A percentile compares a stretch with the other conserved stretches of the same genome.
These are phyloP conservation scores for Porites lutea DNA, from an alignment of 64 coral and sea anemone species.

Conservation along the genomic window DNA sequence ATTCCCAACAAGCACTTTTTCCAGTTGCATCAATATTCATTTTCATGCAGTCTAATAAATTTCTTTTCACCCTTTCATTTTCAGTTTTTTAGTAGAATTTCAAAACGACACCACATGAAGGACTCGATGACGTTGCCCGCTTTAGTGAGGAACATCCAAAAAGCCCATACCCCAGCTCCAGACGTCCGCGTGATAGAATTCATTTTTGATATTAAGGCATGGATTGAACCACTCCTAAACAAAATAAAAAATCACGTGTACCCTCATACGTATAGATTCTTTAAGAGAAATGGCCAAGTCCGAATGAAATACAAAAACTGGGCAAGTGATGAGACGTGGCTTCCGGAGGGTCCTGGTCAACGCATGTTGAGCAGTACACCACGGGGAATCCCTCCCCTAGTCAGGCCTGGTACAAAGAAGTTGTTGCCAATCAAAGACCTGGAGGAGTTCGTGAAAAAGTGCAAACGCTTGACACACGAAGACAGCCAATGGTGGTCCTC, in stretches of 20 bases:
- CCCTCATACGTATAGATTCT: slow-evolving; percentile 3
- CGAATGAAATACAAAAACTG: slow-evolving; percentile 2
- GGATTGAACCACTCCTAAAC: slow-evolving; percentile 2
- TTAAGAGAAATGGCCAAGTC: not conserved
- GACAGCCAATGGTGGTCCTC: not conserved
- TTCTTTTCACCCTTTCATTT: not conserved
- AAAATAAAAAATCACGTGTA: not conserved
- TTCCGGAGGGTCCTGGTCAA: not conserved
- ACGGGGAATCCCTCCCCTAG: not conserved
- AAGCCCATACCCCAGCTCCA: not conserved
- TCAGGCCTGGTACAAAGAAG: not conserved
- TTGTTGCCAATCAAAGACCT: not conserved
- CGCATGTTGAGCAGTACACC: not conserved
- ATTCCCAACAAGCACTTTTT: no score
- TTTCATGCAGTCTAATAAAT: not conserved
- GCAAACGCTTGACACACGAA: not conserved
- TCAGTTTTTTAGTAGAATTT: slow-evolving; percentile 10
- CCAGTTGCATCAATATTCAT: no score
- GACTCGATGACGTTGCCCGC: not conserved
- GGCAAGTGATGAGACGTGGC: slow-evolving; percentile 9
- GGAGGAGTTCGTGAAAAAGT: not conserved
- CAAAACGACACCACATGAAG: not conserved
- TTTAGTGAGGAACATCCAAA: not conserved
- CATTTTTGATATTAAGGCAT: slow-evolving; percentile 1
- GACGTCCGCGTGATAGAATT: not conserved